A percentile compares a stretch with the other conserved stretches of the same genome.
Evolutionary conservation across 2,797 vertebrate species (phyloP).

Genomic region (Dallia pectoralis): DNA sequence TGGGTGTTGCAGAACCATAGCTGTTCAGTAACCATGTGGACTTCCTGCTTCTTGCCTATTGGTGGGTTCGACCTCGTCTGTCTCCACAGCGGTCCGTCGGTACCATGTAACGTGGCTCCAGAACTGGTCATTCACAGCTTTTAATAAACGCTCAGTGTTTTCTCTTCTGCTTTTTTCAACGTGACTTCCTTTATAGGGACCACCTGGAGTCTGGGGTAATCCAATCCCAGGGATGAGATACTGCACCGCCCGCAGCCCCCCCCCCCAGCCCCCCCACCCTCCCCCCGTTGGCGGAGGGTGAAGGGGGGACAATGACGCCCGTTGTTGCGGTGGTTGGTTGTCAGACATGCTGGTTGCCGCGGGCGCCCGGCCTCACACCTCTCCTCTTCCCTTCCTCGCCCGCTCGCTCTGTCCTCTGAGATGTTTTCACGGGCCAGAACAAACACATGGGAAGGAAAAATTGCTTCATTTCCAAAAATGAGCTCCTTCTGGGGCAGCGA

Average conservation of each 20-base stretch:
- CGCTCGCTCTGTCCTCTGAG: slow-evolving; percentile 53
- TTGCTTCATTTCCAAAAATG: slow-evolving; percentile 66
- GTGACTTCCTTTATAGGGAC: slow-evolving; percentile 37
- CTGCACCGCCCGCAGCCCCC: no score
- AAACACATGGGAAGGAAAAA: slow-evolving; percentile 75
- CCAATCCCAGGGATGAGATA: slow-evolving; percentile 45
- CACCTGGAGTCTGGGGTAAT: slow-evolving; percentile 55
- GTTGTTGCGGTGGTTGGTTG: slow-evolving; percentile 55
- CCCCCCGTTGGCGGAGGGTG: background rate
- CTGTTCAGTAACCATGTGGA: no score
- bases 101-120: slow-evolving; percentile 26
- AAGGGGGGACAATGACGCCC: slow-evolving; percentile 53
- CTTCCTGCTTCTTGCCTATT: slow-evolving; percentile 1
- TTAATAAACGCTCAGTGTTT: slow-evolving; percentile 59
- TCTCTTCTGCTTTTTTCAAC: slow-evolving; percentile 30
- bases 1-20: no score
- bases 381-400: slow-evolving; percentile 42
- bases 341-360: slow-evolving; percentile 46
- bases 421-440: slow-evolving; percentile 79
- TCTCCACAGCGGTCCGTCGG: no score
- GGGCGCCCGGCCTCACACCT: slow-evolving; percentile 44
- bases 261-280: slow-evolving; percentile 6
- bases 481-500: slow-evolving; percentile 46
- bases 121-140: slow-evolving; percentile 48
- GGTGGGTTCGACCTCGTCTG: slow-evolving; percentile 27